Evolutionary conservation across 2,113 vertebrate genomes (phyloP).

Genomic region (Callorhinus ursinus): DNA sequence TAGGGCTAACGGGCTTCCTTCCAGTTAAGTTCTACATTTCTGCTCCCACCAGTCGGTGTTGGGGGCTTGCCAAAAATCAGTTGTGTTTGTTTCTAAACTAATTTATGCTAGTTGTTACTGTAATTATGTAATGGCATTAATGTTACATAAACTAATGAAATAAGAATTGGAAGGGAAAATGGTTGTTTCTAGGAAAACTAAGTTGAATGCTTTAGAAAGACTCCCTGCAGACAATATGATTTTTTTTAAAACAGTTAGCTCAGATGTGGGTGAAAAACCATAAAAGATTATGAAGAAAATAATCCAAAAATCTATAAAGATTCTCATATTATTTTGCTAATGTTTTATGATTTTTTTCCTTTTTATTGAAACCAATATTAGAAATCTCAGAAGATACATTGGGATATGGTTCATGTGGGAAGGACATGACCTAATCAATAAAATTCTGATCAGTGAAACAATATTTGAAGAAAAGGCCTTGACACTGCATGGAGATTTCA

Average conservation of each 20-base stretch:
- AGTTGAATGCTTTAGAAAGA: slow-evolving; percentile 38
- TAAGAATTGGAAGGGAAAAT: slow-evolving; percentile 51
- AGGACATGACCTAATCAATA: not conserved
- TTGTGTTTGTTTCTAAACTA: not conserved
- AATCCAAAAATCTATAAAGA: not conserved
- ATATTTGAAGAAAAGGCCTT: not conserved
- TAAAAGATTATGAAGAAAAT: slow-evolving; percentile 18
- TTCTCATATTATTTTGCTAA: not conserved
- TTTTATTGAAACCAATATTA: not conserved
- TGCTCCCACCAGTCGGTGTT: not conserved
- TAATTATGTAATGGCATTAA: slow-evolving; percentile 61
- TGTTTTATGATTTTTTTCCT: not conserved
- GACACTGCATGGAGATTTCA: not conserved
- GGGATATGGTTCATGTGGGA: not conserved
- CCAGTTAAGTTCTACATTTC: not conserved
- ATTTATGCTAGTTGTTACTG: slow-evolving; percentile 35
- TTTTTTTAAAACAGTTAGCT: not conserved
- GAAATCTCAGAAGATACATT: not conserved
- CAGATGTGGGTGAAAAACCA: not conserved
- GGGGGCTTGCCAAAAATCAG: not conserved
- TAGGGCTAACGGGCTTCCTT: not conserved
- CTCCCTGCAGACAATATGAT: not conserved
- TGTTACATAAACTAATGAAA: slow-evolving; percentile 54
- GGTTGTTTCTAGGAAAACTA: slow-evolving; percentile 54
- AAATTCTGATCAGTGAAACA: not conserved